Evolutionary conservation across 1,140 invertebrate genomes (phyloP).

Genomic region (Zaprionus nigranus): DNA sequence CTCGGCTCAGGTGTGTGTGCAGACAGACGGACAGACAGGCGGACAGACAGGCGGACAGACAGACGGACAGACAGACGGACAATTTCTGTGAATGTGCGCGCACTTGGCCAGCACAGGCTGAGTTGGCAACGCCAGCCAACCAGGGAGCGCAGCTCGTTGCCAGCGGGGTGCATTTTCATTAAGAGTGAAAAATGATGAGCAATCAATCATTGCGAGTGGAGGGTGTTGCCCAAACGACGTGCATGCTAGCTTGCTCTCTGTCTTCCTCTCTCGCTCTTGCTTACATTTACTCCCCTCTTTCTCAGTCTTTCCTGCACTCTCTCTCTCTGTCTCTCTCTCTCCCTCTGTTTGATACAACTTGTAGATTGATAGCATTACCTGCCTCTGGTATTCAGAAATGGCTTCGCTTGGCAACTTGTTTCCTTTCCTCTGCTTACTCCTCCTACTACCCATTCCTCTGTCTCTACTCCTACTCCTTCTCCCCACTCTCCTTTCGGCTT

Average conservation of each 20-base stretch:
- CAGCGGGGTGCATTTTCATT: constrained; percentile 85
- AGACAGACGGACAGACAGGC: constrained; percentile 19
- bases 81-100: constrained; percentile 24
- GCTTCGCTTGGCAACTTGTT: constrained; percentile 43
- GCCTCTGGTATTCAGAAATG: constrained; percentile 79
- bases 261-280: constrained; percentile 31
- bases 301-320: constrained; percentile 16
- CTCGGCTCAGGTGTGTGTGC: constrained; percentile 60
- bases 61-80: constrained; percentile 22
- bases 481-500: not conserved
- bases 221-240: constrained; percentile 73
- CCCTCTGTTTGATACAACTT: constrained; percentile 68
- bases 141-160: constrained; percentile 63
- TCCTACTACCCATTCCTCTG: constrained; percentile 17
- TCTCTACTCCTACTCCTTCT: constrained; percentile 1
- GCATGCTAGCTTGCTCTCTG: constrained; percentile 36
- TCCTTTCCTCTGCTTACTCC: constrained; percentile 40
- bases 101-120: constrained; percentile 16
- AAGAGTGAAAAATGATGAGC: constrained; percentile 85
- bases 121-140: constrained; percentile 50
- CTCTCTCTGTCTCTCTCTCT: constrained; percentile 26
- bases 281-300: constrained; percentile 13
- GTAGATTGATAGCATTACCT: constrained; percentile 84
- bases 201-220: constrained; percentile 84
- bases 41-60: constrained; percentile 24